Evolutionary conservation across 2,113 vertebrate species (phyloP), one percentile per base, ranked within the genome.

Genomic region (Andinoacara biseriatus): DNA sequence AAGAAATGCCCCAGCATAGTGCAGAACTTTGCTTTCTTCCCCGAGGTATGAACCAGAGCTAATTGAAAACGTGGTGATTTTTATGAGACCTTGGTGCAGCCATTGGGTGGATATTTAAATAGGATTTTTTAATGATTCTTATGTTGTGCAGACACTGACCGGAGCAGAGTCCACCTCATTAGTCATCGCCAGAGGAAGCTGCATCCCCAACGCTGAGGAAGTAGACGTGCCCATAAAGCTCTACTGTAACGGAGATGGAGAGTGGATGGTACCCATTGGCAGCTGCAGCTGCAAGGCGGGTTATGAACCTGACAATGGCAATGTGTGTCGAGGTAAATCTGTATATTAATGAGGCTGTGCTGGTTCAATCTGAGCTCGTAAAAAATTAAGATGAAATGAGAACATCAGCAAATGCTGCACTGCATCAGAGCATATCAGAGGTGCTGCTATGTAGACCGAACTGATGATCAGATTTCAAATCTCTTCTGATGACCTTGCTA

Each of bases 231-330:
- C 98, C 82, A 98, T 99, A 90, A 99, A 99, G 87, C 96, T 99
- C 63, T 99, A 98, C 95, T 99, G 98, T 93, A 99, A 99, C 0
- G 98, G 98, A 0, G 98, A 99, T 0, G 98, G 98, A 29, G 98
- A 99, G 83, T 99, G 98, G 98, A 98, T 99, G 97, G 98, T 99
- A 33, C 98, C 98, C 75, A 99, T 99, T 0, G 98, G 98, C 18
- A 97, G 98, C 90, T 99, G 98, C 85, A 98, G 97, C 59, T 99
- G 98, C 93, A 97, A 96, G 92, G 95, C 98, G 20, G 98, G 98
- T 33, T 99, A 97, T 0, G 97, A 99, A 91, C 97, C 98, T 0
- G 97, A 97, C 90, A 98, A 97, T 89, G 96, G 96, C 2, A 95
- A 97, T 91, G 95, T 96, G 81, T 99, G 98, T 92, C 97, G 96